Conservation (phyloP, 2,113 vertebrate species). For the Sturnira hondurensis region DNA sequence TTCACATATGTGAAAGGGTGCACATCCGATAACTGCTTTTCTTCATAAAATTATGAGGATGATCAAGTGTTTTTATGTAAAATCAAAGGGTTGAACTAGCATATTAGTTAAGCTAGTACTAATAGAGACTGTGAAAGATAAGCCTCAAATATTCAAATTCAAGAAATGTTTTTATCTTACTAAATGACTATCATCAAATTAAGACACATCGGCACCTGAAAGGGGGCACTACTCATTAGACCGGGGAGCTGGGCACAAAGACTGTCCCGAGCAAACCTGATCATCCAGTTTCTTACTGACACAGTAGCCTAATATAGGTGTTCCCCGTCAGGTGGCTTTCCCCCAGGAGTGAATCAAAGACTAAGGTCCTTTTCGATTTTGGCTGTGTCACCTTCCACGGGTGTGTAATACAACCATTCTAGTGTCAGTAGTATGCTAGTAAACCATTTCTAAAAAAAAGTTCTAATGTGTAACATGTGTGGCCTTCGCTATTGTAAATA, state of each 20-base stretch:
- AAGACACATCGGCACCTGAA: not conserved
- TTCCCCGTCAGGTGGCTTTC: not conserved
- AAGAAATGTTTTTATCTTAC: not conserved
- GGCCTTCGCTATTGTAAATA: not conserved
- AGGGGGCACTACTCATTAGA: not conserved
- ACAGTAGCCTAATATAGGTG: not conserved
- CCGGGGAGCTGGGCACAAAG: not conserved
- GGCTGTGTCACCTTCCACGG: not conserved
- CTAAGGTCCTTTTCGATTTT: not conserved
- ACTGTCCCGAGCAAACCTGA: accelerated
- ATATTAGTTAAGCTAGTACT: not conserved
- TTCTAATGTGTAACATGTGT: not conserved
- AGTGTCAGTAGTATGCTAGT: not conserved
- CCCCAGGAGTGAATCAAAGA: not conserved
- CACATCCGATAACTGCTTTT: not conserved
- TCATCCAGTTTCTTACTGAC: not conserved
- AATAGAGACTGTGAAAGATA: not conserved
- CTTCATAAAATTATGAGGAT: not conserved
- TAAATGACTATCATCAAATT: not conserved
- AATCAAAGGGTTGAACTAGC: not conserved
- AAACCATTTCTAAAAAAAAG: not conserved
- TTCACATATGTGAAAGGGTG: not conserved
- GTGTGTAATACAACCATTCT: not conserved
- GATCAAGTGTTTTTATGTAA: not conserved
- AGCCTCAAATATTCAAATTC: not conserved